Evolutionary conservation across 2,888 invertebrate species (phyloP).

Genomic region (Melieria crassipennis): DNA sequence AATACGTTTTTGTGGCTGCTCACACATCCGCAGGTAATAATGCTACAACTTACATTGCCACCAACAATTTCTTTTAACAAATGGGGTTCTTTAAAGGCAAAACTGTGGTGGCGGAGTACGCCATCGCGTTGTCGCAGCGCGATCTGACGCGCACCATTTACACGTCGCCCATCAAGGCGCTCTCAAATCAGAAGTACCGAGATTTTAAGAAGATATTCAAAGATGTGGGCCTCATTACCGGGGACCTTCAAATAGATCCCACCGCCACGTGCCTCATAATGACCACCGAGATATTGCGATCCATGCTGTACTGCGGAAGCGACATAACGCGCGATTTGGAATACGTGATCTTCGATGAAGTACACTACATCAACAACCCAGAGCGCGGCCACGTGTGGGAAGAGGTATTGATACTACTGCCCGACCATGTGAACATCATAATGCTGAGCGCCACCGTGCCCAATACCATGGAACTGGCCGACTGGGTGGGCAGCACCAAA

Average conservation of each 20-base stretch:
- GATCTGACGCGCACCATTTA: constrained; percentile 95
- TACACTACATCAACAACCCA: constrained; percentile 97
- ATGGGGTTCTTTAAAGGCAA: constrained; percentile 67
- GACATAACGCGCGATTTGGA: constrained; percentile 96
- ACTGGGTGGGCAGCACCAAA: constrained; percentile 90
- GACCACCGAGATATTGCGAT: constrained; percentile 98
- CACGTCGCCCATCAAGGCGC: constrained; percentile 98
- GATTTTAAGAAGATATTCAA: constrained; percentile 94
- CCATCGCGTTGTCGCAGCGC: constrained; percentile 92
- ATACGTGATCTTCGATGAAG: constrained; percentile 99
- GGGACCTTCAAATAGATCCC: constrained; percentile 94
- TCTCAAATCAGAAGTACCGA: constrained; percentile 98
- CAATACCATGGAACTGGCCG: constrained; percentile 94
- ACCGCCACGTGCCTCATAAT: constrained; percentile 96
- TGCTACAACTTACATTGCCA: neutral
- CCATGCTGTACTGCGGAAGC: constrained; percentile 95
- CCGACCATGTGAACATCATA: constrained; percentile 94
- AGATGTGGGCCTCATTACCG: constrained; percentile 93
- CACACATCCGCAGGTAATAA: constrained; percentile 89
- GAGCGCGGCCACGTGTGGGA: constrained; percentile 99
- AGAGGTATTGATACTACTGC: constrained; percentile 95
- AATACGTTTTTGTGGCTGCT: constrained; percentile 98
- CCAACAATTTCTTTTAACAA: neutral
- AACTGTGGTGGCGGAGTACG: constrained; percentile 99
- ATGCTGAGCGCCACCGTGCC: constrained; percentile 98